These are phyloP conservation scores for Margaritifera margaritifera DNA, from an alignment of 2,888 invertebrate species.

Conservation along the genomic window DNA sequence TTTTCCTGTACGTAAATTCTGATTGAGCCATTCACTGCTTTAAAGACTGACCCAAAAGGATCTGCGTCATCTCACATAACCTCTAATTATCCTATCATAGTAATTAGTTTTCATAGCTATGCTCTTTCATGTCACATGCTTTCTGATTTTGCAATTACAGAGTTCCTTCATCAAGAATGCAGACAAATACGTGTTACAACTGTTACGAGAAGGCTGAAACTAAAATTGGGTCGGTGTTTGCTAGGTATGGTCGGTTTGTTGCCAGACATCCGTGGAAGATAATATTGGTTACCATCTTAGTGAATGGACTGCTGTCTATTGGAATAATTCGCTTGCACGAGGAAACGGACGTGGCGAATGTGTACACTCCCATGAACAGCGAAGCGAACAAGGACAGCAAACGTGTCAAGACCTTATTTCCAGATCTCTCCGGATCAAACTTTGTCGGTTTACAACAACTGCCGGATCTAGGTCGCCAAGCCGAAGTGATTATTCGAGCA, in stretches of 20 bases:
- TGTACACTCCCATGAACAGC: slow-evolving; percentile 49
- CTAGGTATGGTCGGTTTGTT: slow-evolving; percentile 10
- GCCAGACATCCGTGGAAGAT: slow-evolving; percentile 8
- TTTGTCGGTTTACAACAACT: slow-evolving; percentile 15
- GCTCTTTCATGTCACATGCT: too few relatives aligned
- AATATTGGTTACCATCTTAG: slow-evolving; percentile 7
- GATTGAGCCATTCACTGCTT: too few relatives aligned
- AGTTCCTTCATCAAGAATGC: too few relatives aligned
- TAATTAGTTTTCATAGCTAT: too few relatives aligned
- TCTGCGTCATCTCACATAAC: too few relatives aligned
- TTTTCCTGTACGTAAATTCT: too few relatives aligned
- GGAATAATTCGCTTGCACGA: slow-evolving; percentile 33
- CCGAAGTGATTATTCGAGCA: slow-evolving; percentile 20
- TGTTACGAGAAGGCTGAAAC: background rate
- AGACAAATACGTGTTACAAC: too few relatives aligned
- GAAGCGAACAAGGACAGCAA: slow-evolving; percentile 38
- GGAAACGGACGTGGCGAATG: slow-evolving; percentile 39
- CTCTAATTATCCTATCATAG: too few relatives aligned
- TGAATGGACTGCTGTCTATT: slow-evolving; percentile 26
- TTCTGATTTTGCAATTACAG: too few relatives aligned
- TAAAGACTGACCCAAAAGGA: too few relatives aligned
- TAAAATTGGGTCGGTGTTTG: slow-evolving; percentile 14
- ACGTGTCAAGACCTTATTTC: slow-evolving; percentile 19
- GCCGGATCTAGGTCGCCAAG: slow-evolving; percentile 10
- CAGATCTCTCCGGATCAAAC: slow-evolving; percentile 16